Percentiles rank a stretch among this genome's conserved stretches.
phyloP scores from a whole-genome alignment of 2,797 vertebrate species.

The Lepilemur ruficaudatus region DNA sequence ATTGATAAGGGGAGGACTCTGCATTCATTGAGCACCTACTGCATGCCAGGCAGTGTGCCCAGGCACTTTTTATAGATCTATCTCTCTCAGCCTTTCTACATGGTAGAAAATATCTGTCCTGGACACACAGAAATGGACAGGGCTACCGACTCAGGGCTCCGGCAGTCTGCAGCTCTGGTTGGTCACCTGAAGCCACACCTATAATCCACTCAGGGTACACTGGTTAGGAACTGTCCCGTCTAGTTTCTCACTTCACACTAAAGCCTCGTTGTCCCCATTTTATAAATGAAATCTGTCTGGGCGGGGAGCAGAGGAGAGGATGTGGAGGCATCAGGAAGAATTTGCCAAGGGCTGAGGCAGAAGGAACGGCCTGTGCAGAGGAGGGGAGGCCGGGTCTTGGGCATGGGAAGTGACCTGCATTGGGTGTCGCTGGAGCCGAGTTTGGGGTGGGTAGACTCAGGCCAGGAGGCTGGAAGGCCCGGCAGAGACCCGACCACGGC shows the following conservation, averaged over 20 bases:
- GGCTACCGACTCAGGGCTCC: not conserved
- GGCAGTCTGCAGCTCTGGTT: not conserved
- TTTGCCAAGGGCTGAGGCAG: not conserved
- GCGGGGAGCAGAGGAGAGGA: not conserved
- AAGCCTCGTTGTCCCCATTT: not conserved
- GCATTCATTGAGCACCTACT: not conserved
- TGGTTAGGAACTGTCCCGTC: not conserved
- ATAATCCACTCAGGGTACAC: too few species aligned
- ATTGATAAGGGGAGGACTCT: not conserved
- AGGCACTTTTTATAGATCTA: not conserved
- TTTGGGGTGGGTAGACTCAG: not conserved
- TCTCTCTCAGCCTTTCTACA: not conserved
- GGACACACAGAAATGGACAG: not conserved
- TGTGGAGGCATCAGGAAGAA: not conserved
- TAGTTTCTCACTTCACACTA: not conserved
- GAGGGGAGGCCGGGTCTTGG: not conserved
- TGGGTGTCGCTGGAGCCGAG: not conserved
- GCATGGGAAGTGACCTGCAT: not conserved
- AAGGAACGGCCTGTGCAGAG: accelerated
- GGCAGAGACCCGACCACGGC: not conserved
- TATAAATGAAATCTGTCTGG: not conserved
- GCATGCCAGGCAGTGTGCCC: accelerated
- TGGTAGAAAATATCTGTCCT: not conserved
- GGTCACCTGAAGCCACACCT: not conserved
- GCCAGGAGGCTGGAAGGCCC: not conserved